phyloP scores from a whole-genome alignment of 2,113 vertebrate genomes.

The Agelaius tricolor region DNA sequence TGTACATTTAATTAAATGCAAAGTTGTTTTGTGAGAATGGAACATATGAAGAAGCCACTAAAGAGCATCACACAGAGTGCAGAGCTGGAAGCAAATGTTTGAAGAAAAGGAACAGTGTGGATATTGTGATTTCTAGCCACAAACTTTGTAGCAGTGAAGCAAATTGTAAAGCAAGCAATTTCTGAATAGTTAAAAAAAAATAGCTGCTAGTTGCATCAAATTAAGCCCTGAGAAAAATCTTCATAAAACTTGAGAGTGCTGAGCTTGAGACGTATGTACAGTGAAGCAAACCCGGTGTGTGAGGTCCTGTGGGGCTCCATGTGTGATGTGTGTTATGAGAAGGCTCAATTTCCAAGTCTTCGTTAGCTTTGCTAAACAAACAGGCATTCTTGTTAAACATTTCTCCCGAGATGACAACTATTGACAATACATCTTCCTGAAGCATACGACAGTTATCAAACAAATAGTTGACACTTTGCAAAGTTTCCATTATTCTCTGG shows the following conservation, averaged over 20 bases:
- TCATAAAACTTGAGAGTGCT: background rate
- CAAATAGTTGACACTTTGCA: background rate
- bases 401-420: background rate
- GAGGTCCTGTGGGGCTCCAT: background rate
- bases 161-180: slow-evolving; percentile 5
- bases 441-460: background rate
- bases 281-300: background rate
- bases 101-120: background rate
- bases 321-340: background rate
- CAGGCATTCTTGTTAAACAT: background rate
- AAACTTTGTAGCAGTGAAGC: background rate
- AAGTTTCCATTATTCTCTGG: background rate
- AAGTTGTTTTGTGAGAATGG: slow-evolving; percentile 47
- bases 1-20: slow-evolving; percentile 44
- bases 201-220: background rate
- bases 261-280: accelerated
- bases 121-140: slow-evolving; percentile 15
- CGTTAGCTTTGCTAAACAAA: background rate
- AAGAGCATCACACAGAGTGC: slow-evolving; percentile 29
- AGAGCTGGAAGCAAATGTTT: slow-evolving; percentile 42
- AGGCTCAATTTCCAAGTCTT: background rate
- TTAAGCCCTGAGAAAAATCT: slow-evolving; percentile 34
- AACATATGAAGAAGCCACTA: slow-evolving; percentile 31
- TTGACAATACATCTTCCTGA: slow-evolving; percentile 28
- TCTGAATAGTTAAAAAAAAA: background rate